Base-by-base conservation (phyloP, 2,888 invertebrate genomes). In the Calameuta idolon region DNA sequence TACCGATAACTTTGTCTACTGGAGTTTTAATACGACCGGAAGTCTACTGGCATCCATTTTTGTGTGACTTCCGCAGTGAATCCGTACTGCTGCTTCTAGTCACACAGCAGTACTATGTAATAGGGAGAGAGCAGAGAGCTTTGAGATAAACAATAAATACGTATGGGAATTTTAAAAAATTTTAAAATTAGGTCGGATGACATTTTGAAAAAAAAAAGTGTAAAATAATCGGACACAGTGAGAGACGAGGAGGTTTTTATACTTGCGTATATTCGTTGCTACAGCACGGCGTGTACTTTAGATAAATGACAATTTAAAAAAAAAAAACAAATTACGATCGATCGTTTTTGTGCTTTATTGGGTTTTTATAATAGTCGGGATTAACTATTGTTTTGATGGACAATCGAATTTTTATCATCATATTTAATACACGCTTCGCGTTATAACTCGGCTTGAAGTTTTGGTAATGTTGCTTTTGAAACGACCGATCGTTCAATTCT, bases 271-370 rank as follows among this genome's bases (percentile, higher is more conserved):
- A 82, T 82, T 84, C 81, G 82, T 85, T 86, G 88, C 87, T 86
- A 87, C 81, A 85, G 89, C 87, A 80, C 85, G 83, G 88, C 84
- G 86, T 86, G 84, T 87, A 85, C 87, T 86, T 86, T 86, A 90
- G 89, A 84, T 85, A 86, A 89, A 85, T 87, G 84, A 87, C 69
- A 69, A 55, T 55, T 35, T 34, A 34, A 3, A 23, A 55, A 23
- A 55, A 55, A 55, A 55, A 15, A 55, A 55, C 23, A 23, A 55
- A 9, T 15, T 2, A 23, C 55, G 55, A 55, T 55, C 55, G 55
- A 15, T 55, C 55, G 55, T 55, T 55, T 55, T 23, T 55, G 9
- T 55, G 55, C 23, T 23, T 55, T 55, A 9, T 55, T 55, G 23
- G 23, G 55, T 55, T 55, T 55, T 55, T 15, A 15, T 55, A 15